A percentile compares a stretch with the other conserved stretches of the same genome.
These are phyloP conservation scores for Etheostoma cragini DNA, from an alignment of 2,113 vertebrate species.

Conservation along the genomic window DNA sequence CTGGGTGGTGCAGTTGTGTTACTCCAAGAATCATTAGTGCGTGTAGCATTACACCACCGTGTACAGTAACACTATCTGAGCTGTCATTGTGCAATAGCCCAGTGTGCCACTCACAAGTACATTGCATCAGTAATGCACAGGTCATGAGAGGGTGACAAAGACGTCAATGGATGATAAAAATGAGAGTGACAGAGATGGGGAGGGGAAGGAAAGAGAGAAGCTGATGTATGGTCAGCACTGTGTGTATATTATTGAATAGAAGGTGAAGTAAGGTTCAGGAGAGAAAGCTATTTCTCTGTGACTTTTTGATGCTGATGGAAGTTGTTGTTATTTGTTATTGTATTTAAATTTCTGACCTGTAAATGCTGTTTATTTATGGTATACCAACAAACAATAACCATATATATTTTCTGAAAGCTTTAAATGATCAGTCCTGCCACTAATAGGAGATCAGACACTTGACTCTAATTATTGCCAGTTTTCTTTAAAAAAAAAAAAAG, in stretches of 20 bases:
- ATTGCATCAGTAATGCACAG: constrained; percentile 37
- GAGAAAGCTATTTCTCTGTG: neutral
- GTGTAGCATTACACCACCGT: constrained; percentile 47
- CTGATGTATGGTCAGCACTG: neutral
- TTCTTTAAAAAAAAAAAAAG: neutral
- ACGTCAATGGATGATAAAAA: constrained; percentile 37
- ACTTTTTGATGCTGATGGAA: neutral
- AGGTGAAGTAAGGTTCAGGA: neutral
- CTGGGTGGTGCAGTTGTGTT: neutral
- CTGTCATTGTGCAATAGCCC: constrained; percentile 48
- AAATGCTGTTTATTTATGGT: neutral
- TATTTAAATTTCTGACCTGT: neutral
- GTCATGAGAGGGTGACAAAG: constrained; percentile 19
- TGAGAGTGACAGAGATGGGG: neutral
- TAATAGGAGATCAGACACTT: neutral
- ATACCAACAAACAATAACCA: neutral
- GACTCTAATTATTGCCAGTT: neutral
- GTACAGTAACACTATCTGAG: constrained; percentile 53
- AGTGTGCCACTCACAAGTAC: constrained; percentile 17
- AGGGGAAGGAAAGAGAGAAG: neutral
- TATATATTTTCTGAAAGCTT: neutral
- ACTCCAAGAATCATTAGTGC: constrained; percentile 38
- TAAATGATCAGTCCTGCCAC: neutral
- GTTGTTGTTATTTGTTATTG: neutral
- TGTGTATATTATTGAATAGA: neutral